These are phyloP conservation scores for Gallirallus australis DNA, from an alignment of 2,797 vertebrate genomes.

Conservation along the genomic window DNA sequence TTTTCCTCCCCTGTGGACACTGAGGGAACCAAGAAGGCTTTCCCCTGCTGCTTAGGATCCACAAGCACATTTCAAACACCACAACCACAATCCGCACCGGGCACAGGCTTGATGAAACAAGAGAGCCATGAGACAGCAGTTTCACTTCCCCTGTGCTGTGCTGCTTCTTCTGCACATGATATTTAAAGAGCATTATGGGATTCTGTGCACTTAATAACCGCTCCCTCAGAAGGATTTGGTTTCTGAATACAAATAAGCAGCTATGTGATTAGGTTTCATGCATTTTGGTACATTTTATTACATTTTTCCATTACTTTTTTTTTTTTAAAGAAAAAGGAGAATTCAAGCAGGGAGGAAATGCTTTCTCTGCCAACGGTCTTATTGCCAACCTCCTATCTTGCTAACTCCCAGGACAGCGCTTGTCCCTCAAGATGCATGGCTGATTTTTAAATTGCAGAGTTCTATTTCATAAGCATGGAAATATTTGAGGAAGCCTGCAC, in stretches of 20 bases:
- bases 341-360: not conserved
- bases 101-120: not conserved
- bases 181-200: constrained; percentile 69
- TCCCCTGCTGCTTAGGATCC: not conserved
- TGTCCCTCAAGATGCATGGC: not conserved
- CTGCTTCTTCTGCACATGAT: constrained; percentile 32
- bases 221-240: constrained; percentile 30
- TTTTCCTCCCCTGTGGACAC: not conserved
- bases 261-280: not conserved
- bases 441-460: constrained; percentile 23
- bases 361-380: not conserved
- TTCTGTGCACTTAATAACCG: constrained; percentile 42
- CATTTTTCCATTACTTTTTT: not conserved
- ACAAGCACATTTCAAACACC: not conserved
- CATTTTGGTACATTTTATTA: constrained; percentile 55
- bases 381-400: not conserved
- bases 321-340: not conserved
- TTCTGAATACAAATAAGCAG: constrained; percentile 54
- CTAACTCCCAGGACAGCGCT: not conserved
- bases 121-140: constrained; percentile 40
- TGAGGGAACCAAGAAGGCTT: not conserved
- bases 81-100: fast-evolving
- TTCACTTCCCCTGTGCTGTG: not conserved
- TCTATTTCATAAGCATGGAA: not conserved
- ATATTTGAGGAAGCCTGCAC: not conserved